These are phyloP conservation scores for Drosophila emarginata DNA, from an alignment of 2,888 invertebrate genomes.

Conservation along the genomic window DNA sequence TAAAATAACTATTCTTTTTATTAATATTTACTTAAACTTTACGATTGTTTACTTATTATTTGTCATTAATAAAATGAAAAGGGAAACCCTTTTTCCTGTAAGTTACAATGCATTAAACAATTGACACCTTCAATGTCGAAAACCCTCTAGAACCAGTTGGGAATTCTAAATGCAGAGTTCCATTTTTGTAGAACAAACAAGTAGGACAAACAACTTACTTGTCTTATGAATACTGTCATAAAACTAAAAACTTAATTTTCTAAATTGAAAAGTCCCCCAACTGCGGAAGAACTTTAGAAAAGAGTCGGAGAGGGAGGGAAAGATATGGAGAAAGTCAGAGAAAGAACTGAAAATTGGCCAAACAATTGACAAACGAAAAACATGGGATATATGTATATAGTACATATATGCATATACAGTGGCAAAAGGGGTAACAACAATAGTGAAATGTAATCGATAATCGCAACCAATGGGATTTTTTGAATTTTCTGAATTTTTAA, in stretches of 20 bases:
- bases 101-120: no score
- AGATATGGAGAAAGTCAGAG: background rate
- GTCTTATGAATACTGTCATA: background rate
- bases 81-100: no score
- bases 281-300: background rate
- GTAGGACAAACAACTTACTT: background rate
- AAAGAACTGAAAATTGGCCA: background rate
- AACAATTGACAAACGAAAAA: background rate
- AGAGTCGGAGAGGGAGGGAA: no score
- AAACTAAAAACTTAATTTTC: background rate
- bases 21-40: no score
- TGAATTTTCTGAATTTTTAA: slow-evolving; percentile 14
- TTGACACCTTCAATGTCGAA: background rate
- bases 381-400: background rate
- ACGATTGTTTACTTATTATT: no score
- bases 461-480: slow-evolving; percentile 8
- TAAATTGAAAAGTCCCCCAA: background rate
- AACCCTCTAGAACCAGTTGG: background rate
- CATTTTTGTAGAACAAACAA: background rate
- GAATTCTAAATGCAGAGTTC: background rate
- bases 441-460: slow-evolving; percentile 11
- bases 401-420: background rate
- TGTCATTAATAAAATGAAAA: no score
- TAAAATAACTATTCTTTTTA: no score
- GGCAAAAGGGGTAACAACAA: background rate